Conservation (phyloP, 2,797 vertebrate species). For the Helostoma temminkii region DNA sequence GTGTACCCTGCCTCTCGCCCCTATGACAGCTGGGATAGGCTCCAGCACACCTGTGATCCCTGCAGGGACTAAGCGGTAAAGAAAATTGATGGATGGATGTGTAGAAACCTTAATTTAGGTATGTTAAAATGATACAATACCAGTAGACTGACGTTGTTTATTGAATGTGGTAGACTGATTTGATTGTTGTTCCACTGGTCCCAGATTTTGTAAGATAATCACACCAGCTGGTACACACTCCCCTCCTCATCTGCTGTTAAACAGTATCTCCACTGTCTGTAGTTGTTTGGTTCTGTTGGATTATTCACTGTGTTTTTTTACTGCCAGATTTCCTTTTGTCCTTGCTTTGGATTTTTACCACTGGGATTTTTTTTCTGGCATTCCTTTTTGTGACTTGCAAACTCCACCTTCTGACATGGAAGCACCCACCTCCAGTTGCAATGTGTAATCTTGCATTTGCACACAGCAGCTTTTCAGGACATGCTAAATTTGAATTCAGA, state of each 20-base stretch:
- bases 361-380: too few species aligned
- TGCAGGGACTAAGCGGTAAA: too few species aligned
- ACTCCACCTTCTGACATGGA: slow-evolving; percentile 8
- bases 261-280: neutral
- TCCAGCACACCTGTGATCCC: too few species aligned
- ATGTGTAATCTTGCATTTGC: slow-evolving; percentile 13
- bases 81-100: too few species aligned
- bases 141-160: too few species aligned
- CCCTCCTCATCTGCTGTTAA: too few species aligned
- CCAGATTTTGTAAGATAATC: neutral
- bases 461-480: slow-evolving; percentile 27
- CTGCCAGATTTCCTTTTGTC: neutral
- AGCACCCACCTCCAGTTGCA: slow-evolving; percentile 3
- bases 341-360: slow-evolving; percentile 16
- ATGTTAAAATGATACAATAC: too few species aligned
- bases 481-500: slow-evolving; percentile 46
- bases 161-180: neutral
- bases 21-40: too few species aligned
- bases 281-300: slow-evolving; percentile 12
- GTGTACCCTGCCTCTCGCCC: too few species aligned
- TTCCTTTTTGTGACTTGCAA: slow-evolving; percentile 4
- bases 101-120: too few species aligned
- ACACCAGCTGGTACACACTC: slow-evolving; percentile 32
- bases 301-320: slow-evolving; percentile 17
- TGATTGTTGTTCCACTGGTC: neutral